Base-by-base conservation (phyloP, 1,140 invertebrate species). In the Euwallacea fornicatus region DNA sequence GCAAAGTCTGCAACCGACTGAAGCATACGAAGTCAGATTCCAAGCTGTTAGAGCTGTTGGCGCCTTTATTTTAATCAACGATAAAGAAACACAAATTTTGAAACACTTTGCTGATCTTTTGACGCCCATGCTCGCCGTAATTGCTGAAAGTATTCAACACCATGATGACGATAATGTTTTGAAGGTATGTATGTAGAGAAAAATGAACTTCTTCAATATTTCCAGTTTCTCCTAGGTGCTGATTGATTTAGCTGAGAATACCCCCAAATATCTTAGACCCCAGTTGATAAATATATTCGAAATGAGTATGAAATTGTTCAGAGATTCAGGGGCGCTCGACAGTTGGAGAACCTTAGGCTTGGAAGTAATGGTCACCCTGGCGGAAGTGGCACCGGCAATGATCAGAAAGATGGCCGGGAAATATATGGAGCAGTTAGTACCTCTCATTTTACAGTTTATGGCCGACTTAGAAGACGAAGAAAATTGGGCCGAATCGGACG, bases 361-460 rank as follows among this genome's bases (percentile, higher is more conserved):
- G 10, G 98, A 99, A 84, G 92, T 96, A 61, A 88, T 99, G 81
- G 95, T 99, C 8, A 97, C 97, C 4, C 81, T 99, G 61, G 89
- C 95, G 47, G 98, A 99, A 86, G 94, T 93, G 47, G 95, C 96
- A 0, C 92, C 98, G 11, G 93, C 94, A 2, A 98, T 98, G 92
- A 90, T 99, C 11, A 88, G 97, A 13, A 99, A 98, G 83, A 88
- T 91, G 76, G 90, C 90, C 10, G 86, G 86, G 4, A 91, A 91
- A 79, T 95, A 95, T 73, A 88, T 98, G 65, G 85, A 88, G 44
- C 81, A 86, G 13, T 82, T 94, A 73, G 91, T 98, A 13, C 91
- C 93, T 0, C 84, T 95, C 65, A 88, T 98, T 64, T 83, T 99
- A 54, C 89, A 92, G 78, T 93, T 99, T 91, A 99, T 99, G 97